Evolutionary conservation across 2,888 invertebrate species (phyloP).

Genomic region (Tupiocoris notatus): DNA sequence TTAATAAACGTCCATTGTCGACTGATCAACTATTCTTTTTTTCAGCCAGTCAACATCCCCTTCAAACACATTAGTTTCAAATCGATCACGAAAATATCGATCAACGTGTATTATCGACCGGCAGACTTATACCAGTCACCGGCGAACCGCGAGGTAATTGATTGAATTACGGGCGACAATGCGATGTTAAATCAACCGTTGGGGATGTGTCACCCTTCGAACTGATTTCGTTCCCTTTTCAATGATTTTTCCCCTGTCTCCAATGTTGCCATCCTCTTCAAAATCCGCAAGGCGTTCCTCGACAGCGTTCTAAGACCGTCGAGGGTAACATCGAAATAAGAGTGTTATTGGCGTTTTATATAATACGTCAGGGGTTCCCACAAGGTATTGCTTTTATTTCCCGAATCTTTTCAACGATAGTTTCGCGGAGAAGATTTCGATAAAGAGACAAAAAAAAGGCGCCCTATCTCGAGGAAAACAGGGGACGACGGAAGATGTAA

Average conservation of each 20-base stretch:
- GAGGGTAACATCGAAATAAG: neutral
- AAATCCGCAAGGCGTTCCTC: neutral
- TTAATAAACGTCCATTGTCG: neutral
- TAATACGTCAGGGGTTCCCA: neutral
- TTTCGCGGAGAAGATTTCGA: neutral
- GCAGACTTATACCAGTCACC: neutral
- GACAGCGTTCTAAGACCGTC: neutral
- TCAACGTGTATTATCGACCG: neutral
- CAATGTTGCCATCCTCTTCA: neutral
- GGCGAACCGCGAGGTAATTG: conserved; percentile 35
- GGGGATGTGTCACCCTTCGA: conserved; percentile 20
- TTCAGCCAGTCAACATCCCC: neutral
- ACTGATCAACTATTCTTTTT: neutral
- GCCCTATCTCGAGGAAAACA: neutral
- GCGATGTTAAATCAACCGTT: conserved; percentile 40
- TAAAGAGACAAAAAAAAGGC: neutral
- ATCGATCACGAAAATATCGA: neutral
- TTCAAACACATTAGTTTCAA: neutral
- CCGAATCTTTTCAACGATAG: neutral
- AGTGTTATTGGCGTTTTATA: neutral
- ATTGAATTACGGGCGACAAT: conserved; percentile 37
- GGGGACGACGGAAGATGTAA: too few species aligned
- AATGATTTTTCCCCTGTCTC: neutral
- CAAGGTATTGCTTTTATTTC: neutral
- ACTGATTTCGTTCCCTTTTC: neutral